These are phyloP conservation scores for Tenthredo distinguenda DNA, from an alignment of 2,888 invertebrate species.

Conservation along the genomic window DNA sequence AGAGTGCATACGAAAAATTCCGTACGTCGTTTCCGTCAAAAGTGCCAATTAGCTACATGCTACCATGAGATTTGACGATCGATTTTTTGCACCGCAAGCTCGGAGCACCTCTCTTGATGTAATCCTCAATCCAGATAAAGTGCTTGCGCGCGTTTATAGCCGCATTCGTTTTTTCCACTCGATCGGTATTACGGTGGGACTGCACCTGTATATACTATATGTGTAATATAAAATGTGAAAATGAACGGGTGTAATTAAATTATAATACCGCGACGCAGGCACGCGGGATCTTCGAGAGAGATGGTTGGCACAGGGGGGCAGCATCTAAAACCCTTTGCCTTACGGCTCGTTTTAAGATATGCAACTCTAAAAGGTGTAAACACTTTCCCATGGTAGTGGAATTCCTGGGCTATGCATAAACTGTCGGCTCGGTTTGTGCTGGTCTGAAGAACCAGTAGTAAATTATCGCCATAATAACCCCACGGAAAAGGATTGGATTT, in stretches of 20 bases:
- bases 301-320: not conserved
- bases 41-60: not conserved
- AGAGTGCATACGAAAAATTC: not conserved
- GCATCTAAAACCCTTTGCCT: constrained; percentile 19
- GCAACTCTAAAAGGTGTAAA: constrained; percentile 60
- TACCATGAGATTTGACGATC: not conserved
- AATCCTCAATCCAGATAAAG: constrained; percentile 23
- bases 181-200: not conserved
- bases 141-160: not conserved
- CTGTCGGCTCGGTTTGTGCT: constrained; percentile 63
- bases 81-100: not conserved
- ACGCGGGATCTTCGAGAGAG: constrained; percentile 29
- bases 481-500: constrained; percentile 74
- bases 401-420: constrained; percentile 67
- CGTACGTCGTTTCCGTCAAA: not conserved
- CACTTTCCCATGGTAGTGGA: constrained; percentile 67
- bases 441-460: constrained; percentile 68
- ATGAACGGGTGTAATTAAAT: constrained; percentile 49
- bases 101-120: not conserved
- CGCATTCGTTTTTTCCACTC: not conserved
- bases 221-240: constrained; percentile 41
- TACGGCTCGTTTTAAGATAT: constrained; percentile 60
- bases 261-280: constrained; percentile 38
- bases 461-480: constrained; percentile 75
- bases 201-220: not conserved